Base-by-base conservation (phyloP, 1,140 invertebrate genomes). In the Drosophila guanche region DNA sequence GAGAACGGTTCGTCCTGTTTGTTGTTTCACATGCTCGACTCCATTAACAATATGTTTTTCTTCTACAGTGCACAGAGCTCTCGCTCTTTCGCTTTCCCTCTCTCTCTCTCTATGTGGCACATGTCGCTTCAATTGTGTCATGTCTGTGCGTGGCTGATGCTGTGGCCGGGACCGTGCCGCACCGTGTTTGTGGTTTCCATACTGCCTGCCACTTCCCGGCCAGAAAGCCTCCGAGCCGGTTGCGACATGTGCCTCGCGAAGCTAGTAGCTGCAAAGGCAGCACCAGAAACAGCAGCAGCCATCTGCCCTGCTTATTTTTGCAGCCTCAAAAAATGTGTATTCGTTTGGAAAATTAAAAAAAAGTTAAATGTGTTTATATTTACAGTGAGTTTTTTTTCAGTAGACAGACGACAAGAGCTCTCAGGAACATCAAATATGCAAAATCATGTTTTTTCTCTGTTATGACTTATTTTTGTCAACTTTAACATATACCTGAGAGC, bases 1-100 rank as follows among this genome's bases (percentile, higher is more conserved):
- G 27, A 29, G 40, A 51, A 43, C 20, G 62, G 50, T 46, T 40
- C 47, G 51, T 60, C 66, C 66, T 76, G 59, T 83, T 86, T 86
- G 84, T 86, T 86, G 79, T 88, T 86, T 86, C 83, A 86, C 81
- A 86, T 86, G 81, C 77, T 83, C 78, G 66, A 78, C 81, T 86
- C 81, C 83, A 86, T 86, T 86, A 88, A 86, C 74, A 88, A 86
- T 86, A 83, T 88, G 83, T 88, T 88, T 78, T 88, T 63, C 78
- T 68, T 69, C 46, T 63, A 23, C 63, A 42, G n/a, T 57, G 63
- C 67, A 68, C 59, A 57, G 41, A 61, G 51, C 43, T 20, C 50
- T 29, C 27, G 20, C 25, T 46, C 43, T 33, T 12, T 14, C 33
- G 16, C 41, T 7, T 3, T 4, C 33, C 12, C 33, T 12, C 3